phyloP scores from a whole-genome alignment of 2,113 vertebrate genomes.

The Tragelaphus strepsiceros region DNA sequence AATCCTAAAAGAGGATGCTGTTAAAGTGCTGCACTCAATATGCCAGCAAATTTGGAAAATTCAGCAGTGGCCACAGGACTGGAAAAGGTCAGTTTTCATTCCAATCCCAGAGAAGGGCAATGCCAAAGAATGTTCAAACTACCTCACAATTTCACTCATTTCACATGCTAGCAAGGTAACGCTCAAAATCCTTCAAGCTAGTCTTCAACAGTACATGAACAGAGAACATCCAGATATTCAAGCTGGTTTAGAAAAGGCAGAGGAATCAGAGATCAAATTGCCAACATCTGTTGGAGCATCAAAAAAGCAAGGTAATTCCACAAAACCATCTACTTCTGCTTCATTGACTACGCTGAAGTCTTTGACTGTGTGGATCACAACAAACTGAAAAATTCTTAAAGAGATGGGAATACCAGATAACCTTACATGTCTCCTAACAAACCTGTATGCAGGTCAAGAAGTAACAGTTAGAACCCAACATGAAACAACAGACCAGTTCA shows the following conservation, averaged over 20 bases:
- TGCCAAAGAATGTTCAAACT: background rate
- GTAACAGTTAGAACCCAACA: background rate
- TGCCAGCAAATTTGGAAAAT: background rate
- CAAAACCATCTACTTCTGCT: background rate
- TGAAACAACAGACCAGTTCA: background rate
- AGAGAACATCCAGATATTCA: background rate
- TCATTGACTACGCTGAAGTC: background rate
- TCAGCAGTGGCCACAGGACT: background rate
- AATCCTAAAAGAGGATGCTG: background rate
- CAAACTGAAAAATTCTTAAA: background rate
- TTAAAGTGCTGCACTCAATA: background rate
- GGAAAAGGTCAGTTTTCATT: background rate
- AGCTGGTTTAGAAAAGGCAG: background rate
- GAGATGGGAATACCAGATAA: background rate
- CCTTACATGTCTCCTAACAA: background rate
- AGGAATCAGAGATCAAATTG: background rate
- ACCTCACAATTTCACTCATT: background rate
- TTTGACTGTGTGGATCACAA: background rate
- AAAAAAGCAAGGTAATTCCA: background rate
- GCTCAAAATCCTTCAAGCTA: background rate
- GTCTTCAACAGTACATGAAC: background rate
- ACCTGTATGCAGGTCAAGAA: background rate
- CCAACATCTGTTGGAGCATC: background rate
- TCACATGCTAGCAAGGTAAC: background rate
- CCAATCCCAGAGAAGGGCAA: background rate